A percentile compares a stretch with the other conserved stretches of the same genome.
These are phyloP conservation scores for Penaeus chinensis DNA, from an alignment of 1,140 invertebrate species.

Conservation along the genomic window DNA sequence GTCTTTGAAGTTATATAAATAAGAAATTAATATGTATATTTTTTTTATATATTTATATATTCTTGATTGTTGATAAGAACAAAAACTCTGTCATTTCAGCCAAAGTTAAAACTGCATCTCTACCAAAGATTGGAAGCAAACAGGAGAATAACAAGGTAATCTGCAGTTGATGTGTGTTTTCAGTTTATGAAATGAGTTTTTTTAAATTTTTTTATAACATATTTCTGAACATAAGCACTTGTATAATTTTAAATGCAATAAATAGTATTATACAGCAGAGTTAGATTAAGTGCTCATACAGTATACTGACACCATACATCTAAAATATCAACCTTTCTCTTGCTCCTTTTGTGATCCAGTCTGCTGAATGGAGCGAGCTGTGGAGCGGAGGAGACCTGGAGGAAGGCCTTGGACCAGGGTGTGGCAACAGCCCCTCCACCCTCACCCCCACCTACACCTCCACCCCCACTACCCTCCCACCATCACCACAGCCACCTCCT, in stretches of 20 bases:
- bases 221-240: too few species aligned
- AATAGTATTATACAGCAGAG: too few species aligned
- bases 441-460: slow-evolving; percentile 43
- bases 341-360: slow-evolving; percentile 5
- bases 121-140: slow-evolving; percentile 62
- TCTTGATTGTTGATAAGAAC: not conserved
- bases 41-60: too few species aligned
- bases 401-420: slow-evolving; percentile 24
- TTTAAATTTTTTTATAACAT: too few species aligned
- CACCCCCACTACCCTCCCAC: slow-evolving; percentile 24
- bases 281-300: too few species aligned
- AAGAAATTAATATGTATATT: too few species aligned
- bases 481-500: not conserved
- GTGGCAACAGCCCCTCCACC: slow-evolving; percentile 27
- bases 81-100: slow-evolving; percentile 32
- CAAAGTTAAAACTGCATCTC: slow-evolving; percentile 58
- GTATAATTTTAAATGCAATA: too few species aligned
- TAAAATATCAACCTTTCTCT: not conserved
- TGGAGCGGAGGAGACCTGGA: slow-evolving; percentile 31
- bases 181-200: not conserved
- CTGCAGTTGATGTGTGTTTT: not conserved
- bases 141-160: slow-evolving; percentile 40
- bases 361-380: slow-evolving; percentile 32
- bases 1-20: too few species aligned
- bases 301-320: too few species aligned